Evolutionary conservation across 2,113 vertebrate genomes (phyloP).

Genomic region (Vidua macroura): DNA sequence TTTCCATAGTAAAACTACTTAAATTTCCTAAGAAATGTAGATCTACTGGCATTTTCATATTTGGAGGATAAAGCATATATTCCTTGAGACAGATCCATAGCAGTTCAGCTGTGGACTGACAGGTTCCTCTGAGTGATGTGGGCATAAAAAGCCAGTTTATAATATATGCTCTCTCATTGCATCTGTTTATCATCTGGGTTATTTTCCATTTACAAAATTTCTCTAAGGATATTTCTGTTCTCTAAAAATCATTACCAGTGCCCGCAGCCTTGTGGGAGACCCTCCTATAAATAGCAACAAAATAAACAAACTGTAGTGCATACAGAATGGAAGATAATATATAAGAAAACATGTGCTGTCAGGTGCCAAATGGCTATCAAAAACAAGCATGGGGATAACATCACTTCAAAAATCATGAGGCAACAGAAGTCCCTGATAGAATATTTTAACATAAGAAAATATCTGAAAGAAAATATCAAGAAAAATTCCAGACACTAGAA

Average conservation of each 20-base stretch:
- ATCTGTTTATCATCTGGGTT: constrained; percentile 18
- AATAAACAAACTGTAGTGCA: neutral
- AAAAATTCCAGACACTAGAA: neutral
- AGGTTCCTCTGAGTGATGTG: constrained; percentile 9
- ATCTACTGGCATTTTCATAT: neutral
- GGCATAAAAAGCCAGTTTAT: neutral
- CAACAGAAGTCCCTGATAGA: neutral
- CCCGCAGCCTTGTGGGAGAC: constrained; percentile 11
- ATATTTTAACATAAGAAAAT: neutral
- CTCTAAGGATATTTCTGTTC: constrained; percentile 21
- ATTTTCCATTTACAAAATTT: constrained; percentile 18
- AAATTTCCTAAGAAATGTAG: neutral
- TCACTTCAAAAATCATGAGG: neutral
- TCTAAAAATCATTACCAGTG: constrained; percentile 18
- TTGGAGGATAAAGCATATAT: neutral
- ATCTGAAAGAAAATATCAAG: neutral
- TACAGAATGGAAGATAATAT: neutral
- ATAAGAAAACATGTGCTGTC: neutral
- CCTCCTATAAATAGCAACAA: constrained; percentile 29
- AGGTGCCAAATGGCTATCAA: neutral
- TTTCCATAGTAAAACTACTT: neutral
- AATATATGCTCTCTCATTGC: neutral
- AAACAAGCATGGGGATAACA: neutral
- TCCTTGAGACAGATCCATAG: neutral
- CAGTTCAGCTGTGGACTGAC: neutral